Evolutionary conservation across 2,113 vertebrate genomes (phyloP).

Genomic region (Pycnonotus jocosus): DNA sequence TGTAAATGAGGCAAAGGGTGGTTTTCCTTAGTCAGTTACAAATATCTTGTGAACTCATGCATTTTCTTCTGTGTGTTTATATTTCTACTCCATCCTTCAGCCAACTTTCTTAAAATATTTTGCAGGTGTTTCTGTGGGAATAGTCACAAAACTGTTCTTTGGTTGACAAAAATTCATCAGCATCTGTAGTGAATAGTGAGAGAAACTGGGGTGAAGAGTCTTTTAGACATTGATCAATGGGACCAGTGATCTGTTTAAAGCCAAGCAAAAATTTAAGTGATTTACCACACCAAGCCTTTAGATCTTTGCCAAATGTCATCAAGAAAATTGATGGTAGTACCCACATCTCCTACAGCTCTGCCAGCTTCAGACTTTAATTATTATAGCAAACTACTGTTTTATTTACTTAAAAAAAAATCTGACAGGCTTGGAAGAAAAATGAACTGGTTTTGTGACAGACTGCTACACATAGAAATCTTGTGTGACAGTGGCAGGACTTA

Average conservation of each 20-base stretch:
- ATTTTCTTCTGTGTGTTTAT: background rate
- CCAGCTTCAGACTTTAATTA: background rate
- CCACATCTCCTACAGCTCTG: background rate
- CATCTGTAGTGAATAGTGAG: background rate
- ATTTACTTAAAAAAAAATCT: background rate
- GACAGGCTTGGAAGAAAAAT: background rate
- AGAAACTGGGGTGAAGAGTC: background rate
- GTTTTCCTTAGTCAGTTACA: background rate
- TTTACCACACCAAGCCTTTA: background rate
- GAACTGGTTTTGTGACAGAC: background rate
- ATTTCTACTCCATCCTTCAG: background rate
- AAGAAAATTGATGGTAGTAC: background rate
- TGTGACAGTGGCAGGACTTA: background rate
- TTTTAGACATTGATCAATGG: background rate
- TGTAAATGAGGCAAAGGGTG: background rate
- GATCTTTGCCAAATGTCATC: background rate
- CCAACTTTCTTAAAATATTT: background rate
- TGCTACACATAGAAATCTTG: background rate
- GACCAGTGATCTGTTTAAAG: background rate
- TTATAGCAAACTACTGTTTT: background rate
- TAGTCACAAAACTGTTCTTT: background rate
- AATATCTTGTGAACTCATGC: background rate
- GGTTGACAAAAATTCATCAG: background rate
- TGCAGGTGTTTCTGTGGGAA: background rate
- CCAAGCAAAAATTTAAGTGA: background rate